Base-by-base conservation (phyloP, 2,888 invertebrate genomes). In the Trichogramma dendrolimi region DNA sequence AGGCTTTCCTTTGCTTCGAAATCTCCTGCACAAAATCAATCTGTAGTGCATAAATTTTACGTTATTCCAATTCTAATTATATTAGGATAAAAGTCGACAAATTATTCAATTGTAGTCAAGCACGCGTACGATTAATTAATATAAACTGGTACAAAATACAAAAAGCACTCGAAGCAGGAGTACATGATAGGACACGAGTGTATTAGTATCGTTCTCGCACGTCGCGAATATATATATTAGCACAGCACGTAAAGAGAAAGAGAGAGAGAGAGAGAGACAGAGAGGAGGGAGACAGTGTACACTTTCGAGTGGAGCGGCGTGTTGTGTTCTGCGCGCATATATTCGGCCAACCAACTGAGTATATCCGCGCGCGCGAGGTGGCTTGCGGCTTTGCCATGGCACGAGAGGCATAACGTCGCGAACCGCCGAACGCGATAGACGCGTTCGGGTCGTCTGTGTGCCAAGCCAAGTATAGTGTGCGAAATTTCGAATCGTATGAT, bases 391-490 rank as follows among this genome's bases (percentile, higher is more conserved):
- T 69, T 71, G 27, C 27, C 27, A 27, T 27, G 27, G 27, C 27
- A 27, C 27, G 27, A 27, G 27, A 70, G 73, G 75, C 79, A 79
- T 76, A 75, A 74, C 75, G 78, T 76, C 78, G 79, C 76, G 78
- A 73, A 75, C 76, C 75, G 75, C 71, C 76, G 77, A 73, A 71
- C 73, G 77, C 75, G 78, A 74, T 74, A 76, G 78, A 77, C 73
- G 73, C 65, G 69, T 43, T 44, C 60, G 49, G 55, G 50, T 40
- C 49, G 10, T 44, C 58, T 42, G 47, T 39, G 38, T 46, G 10
- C 11, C 5, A 43, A 50, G 40, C 27, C n/a, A 14, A 38, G 40
- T 11, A 38, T 39, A 27, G 49, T n/a, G 46, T 38, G 40, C 49
- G 47, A 4, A n/a, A 41, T 10, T 49, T n/a, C 4, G 39, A 41